phyloP scores from a whole-genome alignment of 2,888 invertebrate genomes.

The Hololepta plana region DNA sequence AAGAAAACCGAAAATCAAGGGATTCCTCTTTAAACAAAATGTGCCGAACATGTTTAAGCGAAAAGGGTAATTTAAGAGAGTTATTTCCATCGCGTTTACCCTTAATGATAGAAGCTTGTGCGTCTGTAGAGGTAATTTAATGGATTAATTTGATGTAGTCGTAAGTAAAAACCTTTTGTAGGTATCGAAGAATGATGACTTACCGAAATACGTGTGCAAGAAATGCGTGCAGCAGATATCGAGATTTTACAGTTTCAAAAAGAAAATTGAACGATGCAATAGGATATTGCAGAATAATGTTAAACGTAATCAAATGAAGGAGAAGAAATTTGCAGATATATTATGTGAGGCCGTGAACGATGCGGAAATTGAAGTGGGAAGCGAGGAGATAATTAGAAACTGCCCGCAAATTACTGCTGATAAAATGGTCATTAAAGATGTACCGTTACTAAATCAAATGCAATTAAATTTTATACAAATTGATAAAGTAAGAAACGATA shows the following conservation, averaged over 20 bases:
- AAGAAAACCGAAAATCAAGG: no score
- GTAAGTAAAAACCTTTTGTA: conserved; percentile 12
- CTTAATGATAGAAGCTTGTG: conserved; percentile 21
- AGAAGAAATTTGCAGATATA: conserved; percentile 14
- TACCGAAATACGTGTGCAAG: conserved; percentile 25
- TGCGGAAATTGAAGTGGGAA: conserved; percentile 14
- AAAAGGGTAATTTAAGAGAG: conserved; percentile 17
- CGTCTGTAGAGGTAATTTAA: conserved; percentile 18
- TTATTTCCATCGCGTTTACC: conserved; percentile 19
- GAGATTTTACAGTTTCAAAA: conserved; percentile 24
- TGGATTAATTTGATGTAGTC: conserved; percentile 5
- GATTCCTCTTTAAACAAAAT: conserved; percentile 17
- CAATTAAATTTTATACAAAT: no score
- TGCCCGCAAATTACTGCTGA: no score
- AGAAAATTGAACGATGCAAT: conserved; percentile 24
- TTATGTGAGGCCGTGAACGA: conserved; percentile 18
- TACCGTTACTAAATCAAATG: no score
- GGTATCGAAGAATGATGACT: conserved; percentile 22
- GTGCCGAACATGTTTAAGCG: conserved; percentile 20
- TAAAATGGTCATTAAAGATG: no score
- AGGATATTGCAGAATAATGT: conserved; percentile 18
- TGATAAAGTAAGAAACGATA: background rate
- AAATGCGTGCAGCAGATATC: conserved; percentile 25
- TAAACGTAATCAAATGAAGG: conserved; percentile 12
- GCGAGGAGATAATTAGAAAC: conserved; percentile 10